phyloP scores from a whole-genome alignment of 2,888 invertebrate genomes.

The Mythimna albipuncta region DNA sequence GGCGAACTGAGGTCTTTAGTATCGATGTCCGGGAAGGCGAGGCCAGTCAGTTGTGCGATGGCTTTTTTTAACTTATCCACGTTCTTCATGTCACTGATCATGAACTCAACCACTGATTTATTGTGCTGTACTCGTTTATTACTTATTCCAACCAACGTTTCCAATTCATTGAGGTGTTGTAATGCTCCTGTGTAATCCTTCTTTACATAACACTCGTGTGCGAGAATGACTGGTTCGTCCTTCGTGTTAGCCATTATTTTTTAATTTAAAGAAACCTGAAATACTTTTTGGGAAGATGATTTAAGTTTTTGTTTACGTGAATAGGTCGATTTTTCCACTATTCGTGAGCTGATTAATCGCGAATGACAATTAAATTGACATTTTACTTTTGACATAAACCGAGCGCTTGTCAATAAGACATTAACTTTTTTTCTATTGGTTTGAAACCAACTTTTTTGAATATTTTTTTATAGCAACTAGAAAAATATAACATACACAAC shows the following conservation, averaged over 20 bases:
- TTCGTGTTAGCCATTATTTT: conserved; percentile 77
- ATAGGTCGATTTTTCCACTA: conserved; percentile 39
- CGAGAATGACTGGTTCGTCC: conserved; percentile 91
- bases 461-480: too few relatives aligned
- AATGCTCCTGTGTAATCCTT: conserved; percentile 92
- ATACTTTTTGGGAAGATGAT: conserved; percentile 22
- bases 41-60: conserved; percentile 91
- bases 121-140: conserved; percentile 96
- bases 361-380: conserved; percentile 36
- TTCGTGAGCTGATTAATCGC: conserved; percentile 28
- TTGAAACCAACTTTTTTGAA: too few relatives aligned
- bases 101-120: conserved; percentile 95
- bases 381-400: conserved; percentile 6
- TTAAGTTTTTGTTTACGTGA: conserved; percentile 57
- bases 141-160: conserved; percentile 89
- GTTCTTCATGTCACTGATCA: conserved; percentile 93
- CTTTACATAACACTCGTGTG: conserved; percentile 91
- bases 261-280: conserved; percentile 26
- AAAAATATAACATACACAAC: too few relatives aligned
- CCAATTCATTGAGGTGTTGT: conserved; percentile 92
- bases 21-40: conserved; percentile 85
- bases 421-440: too few relatives aligned
- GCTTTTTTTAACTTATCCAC: conserved; percentile 93
- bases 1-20: conserved; percentile 80
- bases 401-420: too few relatives aligned